phyloP scores from a whole-genome alignment of 2,113 vertebrate species.

The Camelus bactrianus region DNA sequence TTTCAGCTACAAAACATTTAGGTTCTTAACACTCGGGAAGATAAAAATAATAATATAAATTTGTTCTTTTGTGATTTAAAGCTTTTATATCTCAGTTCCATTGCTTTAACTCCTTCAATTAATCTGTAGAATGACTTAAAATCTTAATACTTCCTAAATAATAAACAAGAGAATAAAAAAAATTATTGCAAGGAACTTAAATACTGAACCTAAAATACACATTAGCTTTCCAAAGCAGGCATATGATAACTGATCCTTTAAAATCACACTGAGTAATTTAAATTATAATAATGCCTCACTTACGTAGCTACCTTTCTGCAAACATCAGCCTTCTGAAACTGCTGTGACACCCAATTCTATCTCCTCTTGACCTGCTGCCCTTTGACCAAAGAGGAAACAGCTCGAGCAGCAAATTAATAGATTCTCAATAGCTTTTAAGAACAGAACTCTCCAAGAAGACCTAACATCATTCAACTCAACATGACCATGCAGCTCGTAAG shows the following conservation, averaged over 20 bases:
- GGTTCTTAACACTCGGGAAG: constrained; percentile 67
- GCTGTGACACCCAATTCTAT: not conserved
- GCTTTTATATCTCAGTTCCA: constrained; percentile 55
- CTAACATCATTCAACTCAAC: not conserved
- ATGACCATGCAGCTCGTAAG: not conserved
- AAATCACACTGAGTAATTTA: constrained; percentile 29
- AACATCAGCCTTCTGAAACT: not conserved
- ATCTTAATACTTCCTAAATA: constrained; percentile 65
- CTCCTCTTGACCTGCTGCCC: not conserved
- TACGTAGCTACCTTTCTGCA: not conserved
- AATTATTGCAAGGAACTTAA: constrained; percentile 59
- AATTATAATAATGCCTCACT: constrained; percentile 19
- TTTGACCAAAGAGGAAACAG: not conserved
- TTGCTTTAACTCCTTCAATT: constrained; percentile 59
- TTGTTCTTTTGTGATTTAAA: constrained; percentile 68
- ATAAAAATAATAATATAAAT: constrained; percentile 82
- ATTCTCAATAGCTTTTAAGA: not conserved
- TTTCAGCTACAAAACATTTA: constrained; percentile 78
- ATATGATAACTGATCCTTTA: constrained; percentile 52
- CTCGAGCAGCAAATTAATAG: constrained; percentile 4
- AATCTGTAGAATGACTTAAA: constrained; percentile 70
- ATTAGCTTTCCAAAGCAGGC: constrained; percentile 54
- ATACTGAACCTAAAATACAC: constrained; percentile 54
- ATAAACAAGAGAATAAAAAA: constrained; percentile 64
- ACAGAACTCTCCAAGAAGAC: not conserved